Base-by-base conservation (phyloP, 2,113 vertebrate species). In the Phrynosoma blainvillii region DNA sequence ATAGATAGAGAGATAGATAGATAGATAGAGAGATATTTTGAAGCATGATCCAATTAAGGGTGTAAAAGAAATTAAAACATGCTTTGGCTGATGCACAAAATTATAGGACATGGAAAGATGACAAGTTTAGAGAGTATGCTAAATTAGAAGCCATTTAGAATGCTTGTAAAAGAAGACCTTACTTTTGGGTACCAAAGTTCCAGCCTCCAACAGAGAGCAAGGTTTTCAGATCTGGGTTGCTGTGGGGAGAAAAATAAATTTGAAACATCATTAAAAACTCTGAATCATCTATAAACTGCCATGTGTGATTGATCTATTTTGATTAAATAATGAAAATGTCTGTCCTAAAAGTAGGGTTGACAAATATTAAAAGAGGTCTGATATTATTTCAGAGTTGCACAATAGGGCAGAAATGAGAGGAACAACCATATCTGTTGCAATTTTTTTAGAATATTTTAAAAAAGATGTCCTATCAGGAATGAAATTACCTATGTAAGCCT, bases 221-320 rank as follows among this genome's bases (percentile, higher is more conserved):
- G 54, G 94, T 96, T 91, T 96, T 97, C 90, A 96, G 88, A 75
- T 97, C 94, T 25, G 90, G 91, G 78, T 96, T 96, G 82, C 95
- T 97, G 90, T 32, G 54, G 59, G 13, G 86, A 87, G 2, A 42
- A 86, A 80, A 82, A 71, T 65, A 59, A 62, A 85, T 83, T 77
- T 78, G 32, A 52, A 70, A 62, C 3, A n/a, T 77, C 42, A 83
- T 56, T 36, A 36, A 77, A 75, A 25, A 62, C 4, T 62, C 36
- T 78, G 77, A 32, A 77, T 27, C 8, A 62, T 16, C 13, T 32
- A 27, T 27, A 86, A 86, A 78, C 18, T 27, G 18, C 14, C 6
- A 47, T 85, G 47, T 36, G 47, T 36, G 65, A 77, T 25, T 3
- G 8, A 16, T 1, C 36, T 2, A 4, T 47, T 59, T 30, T 82